These are phyloP conservation scores for Junonia oenone DNA, from an alignment of 2,888 invertebrate species.

Conservation along the genomic window DNA sequence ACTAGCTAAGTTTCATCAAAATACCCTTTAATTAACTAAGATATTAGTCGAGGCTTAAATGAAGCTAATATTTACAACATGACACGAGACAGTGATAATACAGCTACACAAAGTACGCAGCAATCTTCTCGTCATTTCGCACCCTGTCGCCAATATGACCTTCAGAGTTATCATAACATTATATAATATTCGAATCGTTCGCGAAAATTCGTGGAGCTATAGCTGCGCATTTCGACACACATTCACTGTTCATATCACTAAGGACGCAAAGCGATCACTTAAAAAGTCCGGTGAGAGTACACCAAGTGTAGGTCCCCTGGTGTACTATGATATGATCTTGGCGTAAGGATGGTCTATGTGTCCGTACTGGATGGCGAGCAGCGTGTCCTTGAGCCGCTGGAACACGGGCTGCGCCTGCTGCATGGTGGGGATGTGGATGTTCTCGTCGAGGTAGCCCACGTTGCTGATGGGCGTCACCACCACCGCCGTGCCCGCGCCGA, in stretches of 20 bases:
- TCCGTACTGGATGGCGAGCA: slow-evolving; percentile 95
- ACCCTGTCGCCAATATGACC: not conserved
- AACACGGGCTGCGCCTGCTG: slow-evolving; percentile 85
- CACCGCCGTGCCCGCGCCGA: slow-evolving; percentile 98
- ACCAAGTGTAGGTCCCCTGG: not conserved
- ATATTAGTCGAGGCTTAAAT: not conserved
- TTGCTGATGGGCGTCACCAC: slow-evolving; percentile 94
- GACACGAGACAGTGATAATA: not conserved
- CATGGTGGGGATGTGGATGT: slow-evolving; percentile 86
- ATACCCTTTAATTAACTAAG: not conserved
- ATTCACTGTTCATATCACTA: slow-evolving; percentile 11
- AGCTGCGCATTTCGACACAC: not conserved
- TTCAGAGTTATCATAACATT: not conserved
- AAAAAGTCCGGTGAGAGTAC: not conserved
- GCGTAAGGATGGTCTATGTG: slow-evolving; percentile 90
- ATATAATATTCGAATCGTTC: not conserved
- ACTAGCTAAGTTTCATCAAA: not conserved
- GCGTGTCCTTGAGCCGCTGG: slow-evolving; percentile 84
- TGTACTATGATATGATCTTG: slow-evolving; percentile 68
- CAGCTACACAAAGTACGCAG: slow-evolving; percentile 8
- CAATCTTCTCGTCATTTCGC: not conserved
- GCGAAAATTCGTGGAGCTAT: not conserved
- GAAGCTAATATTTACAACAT: slow-evolving; percentile 10
- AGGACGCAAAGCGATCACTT: slow-evolving; percentile 14
- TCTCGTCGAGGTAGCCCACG: slow-evolving; percentile 87